Evolutionary conservation across 2,113 vertebrate genomes (phyloP).

Genomic region (Gadus chalcogrammus): DNA sequence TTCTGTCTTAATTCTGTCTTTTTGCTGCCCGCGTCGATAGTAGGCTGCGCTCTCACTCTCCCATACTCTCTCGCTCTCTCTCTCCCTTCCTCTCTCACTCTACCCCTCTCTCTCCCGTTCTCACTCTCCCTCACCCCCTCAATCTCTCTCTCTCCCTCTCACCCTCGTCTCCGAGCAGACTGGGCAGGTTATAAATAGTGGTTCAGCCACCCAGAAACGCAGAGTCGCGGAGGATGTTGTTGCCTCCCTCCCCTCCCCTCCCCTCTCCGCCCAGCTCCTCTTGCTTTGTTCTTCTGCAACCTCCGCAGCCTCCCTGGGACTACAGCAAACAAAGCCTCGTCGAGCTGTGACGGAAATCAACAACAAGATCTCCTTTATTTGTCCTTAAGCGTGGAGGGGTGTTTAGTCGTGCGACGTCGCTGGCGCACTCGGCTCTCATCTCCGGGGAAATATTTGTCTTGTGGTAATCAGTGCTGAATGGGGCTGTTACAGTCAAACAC

Average conservation of each 20-base stretch:
- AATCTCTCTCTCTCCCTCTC: conserved; percentile 41
- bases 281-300: conserved; percentile 35
- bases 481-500: too few relatives aligned
- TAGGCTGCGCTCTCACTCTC: background rate
- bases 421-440: too few relatives aligned
- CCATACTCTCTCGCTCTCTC: background rate
- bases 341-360: conserved; percentile 37
- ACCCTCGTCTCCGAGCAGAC: conserved; percentile 58
- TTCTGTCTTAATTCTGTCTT: too few relatives aligned
- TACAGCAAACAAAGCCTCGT: conserved; percentile 43
- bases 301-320: conserved; percentile 25
- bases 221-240: conserved; percentile 52
- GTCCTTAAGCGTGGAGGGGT: too few relatives aligned
- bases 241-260: conserved; percentile 20
- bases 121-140: conserved; percentile 8
- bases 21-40: too few relatives aligned
- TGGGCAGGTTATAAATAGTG: conserved; percentile 69
- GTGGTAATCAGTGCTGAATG: too few relatives aligned
- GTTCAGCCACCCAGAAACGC: conserved; percentile 62
- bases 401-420: too few relatives aligned
- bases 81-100: conserved; percentile 21
- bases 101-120: conserved; percentile 26
- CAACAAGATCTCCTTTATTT: conserved; percentile 3
- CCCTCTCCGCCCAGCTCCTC: conserved; percentile 19
- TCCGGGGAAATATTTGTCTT: too few relatives aligned